phyloP scores from a whole-genome alignment of 2,888 invertebrate species.

The Limnephilus rhombicus region DNA sequence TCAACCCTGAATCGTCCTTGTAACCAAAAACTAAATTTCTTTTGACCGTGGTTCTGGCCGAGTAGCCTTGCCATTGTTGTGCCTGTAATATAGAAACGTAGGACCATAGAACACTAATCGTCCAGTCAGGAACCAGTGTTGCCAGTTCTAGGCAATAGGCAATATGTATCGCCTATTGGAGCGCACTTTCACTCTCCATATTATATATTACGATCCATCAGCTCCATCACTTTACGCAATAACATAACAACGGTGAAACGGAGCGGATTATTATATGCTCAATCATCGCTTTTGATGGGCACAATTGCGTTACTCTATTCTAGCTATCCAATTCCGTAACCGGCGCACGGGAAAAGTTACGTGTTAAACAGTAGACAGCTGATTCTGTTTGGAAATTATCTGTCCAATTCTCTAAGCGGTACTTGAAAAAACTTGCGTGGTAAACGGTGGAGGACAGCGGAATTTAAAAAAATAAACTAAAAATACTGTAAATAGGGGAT shows the following conservation, averaged over 20 bases:
- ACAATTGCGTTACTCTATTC: constrained; percentile 2
- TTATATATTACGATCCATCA: background rate
- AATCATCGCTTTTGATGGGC: background rate
- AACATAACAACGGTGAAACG: background rate
- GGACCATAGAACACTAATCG: background rate
- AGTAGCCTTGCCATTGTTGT: background rate
- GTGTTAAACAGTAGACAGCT: background rate
- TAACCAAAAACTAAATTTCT: background rate
- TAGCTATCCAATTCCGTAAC: background rate
- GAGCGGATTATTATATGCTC: background rate
- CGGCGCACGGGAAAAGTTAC: background rate
- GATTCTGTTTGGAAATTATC: background rate
- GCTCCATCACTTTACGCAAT: background rate
- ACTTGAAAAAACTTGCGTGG: background rate
- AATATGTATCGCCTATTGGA: background rate
- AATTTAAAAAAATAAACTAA: background rate
- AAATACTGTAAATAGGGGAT: no score
- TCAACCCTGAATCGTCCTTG: constrained; percentile 3
- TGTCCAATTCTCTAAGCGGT: background rate
- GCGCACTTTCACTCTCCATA: constrained; percentile 31
- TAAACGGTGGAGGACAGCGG: background rate
- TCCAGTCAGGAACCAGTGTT: background rate
- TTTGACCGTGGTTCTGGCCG: background rate
- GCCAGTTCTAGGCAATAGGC: background rate
- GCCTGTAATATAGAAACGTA: background rate